phyloP scores from a whole-genome alignment of 1,140 invertebrate genomes.

The Spodoptera frugiperda region DNA sequence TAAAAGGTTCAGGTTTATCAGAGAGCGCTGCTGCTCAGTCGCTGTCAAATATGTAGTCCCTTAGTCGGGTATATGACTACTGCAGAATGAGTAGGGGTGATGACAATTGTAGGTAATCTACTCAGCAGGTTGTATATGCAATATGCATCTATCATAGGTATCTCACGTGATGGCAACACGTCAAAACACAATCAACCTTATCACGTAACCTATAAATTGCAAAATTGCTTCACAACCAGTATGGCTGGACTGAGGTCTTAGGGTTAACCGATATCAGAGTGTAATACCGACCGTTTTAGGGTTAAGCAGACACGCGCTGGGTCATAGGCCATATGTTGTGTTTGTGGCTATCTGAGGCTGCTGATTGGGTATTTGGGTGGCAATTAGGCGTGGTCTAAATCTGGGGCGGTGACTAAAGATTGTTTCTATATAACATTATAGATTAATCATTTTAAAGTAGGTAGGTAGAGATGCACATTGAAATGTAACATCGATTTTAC shows the following conservation, averaged over 20 bases:
- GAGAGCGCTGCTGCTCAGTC: no score
- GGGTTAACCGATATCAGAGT: slow-evolving; percentile 6
- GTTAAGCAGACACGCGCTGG: slow-evolving; percentile 14
- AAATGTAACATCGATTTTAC: no score
- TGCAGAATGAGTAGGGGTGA: no score
- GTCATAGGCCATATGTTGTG: neutral
- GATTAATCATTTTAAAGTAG: no score
- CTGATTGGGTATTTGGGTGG: neutral
- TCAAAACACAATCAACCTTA: slow-evolving; percentile 14
- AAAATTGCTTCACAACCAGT: slow-evolving; percentile 31
- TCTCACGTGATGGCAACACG: neutral
- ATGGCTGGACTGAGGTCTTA: neutral
- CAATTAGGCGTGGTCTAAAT: neutral
- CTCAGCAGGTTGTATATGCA: no score
- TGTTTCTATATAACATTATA: no score
- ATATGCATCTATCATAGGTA: neutral
- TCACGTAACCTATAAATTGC: slow-evolving; percentile 37
- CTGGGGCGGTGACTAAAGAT: neutral
- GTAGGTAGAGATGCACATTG: no score
- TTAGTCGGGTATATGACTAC: no score
- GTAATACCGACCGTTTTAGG: neutral
- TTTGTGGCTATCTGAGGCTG: neutral
- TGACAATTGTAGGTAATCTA: no score
- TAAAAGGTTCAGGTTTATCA: no score
- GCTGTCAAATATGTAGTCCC: no score